Evolutionary conservation across 2,113 vertebrate genomes (phyloP).

Genomic region (Solenodon paradoxus): DNA sequence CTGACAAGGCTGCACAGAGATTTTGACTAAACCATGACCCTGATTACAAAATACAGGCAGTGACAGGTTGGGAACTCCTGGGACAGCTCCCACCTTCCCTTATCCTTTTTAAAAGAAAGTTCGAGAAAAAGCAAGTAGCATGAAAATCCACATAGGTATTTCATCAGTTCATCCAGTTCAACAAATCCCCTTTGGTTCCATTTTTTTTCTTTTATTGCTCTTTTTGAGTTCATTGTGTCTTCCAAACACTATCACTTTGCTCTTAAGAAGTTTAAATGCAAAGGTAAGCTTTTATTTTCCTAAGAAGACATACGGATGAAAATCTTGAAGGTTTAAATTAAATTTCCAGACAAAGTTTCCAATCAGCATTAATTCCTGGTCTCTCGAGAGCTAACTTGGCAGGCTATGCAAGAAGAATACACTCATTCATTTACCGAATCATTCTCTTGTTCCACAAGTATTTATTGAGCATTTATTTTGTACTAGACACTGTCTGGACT

Average conservation of each 20-base stretch:
- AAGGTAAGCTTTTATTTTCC: conserved; percentile 42
- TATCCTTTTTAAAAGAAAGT: neutral
- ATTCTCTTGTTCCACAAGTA: neutral
- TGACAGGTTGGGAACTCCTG: neutral
- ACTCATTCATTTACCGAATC: neutral
- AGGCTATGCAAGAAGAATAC: neutral
- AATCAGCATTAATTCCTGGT: conserved; percentile 8
- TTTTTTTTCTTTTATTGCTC: conserved; percentile 45
- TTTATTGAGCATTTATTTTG: neutral
- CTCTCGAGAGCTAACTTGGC: neutral
- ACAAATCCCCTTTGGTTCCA: conserved; percentile 14
- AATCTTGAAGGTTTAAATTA: neutral
- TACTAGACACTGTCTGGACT: neutral
- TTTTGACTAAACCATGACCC: neutral
- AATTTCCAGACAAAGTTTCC: neutral
- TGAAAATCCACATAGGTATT: conserved; percentile 3
- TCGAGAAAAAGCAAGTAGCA: conserved; percentile 33
- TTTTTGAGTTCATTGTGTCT: neutral
- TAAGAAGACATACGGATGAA: conserved; percentile 16
- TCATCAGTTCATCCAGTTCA: conserved; percentile 45
- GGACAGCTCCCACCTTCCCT: conserved; percentile 35
- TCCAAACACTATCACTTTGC: neutral
- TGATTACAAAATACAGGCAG: conserved; percentile 15
- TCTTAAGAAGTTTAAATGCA: conserved; percentile 12
- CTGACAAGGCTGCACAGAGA: neutral